Evolutionary conservation across 1,140 invertebrate species (phyloP).

Genomic region (Calliphora vicina): DNA sequence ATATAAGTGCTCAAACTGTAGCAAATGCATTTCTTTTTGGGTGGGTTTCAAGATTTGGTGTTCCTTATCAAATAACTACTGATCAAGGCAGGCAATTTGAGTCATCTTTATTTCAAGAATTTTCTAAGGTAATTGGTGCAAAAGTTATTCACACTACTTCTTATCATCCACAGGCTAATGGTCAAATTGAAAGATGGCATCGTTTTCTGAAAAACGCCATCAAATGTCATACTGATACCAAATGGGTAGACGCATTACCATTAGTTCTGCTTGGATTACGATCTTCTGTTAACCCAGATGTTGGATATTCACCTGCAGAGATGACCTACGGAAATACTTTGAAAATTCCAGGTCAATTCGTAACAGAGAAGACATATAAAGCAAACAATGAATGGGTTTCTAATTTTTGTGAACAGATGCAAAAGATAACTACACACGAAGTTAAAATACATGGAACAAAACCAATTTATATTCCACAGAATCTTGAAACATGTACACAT

Average conservation of each 20-base stretch:
- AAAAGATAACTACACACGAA: neutral
- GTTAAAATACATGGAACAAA: neutral
- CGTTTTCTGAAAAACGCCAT: conserved; percentile 22
- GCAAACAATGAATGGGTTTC: neutral
- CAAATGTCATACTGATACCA: conserved; percentile 30
- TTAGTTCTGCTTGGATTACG: conserved; percentile 15
- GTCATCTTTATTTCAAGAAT: conserved; percentile 40
- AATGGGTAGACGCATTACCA: conserved; percentile 37
- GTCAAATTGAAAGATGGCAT: conserved; percentile 19
- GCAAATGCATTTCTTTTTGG: conserved; percentile 46
- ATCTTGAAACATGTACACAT: neutral
- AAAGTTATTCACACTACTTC: conserved; percentile 46
- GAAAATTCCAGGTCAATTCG: conserved; percentile 11
- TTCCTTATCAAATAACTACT: conserved; percentile 56
- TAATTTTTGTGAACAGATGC: neutral
- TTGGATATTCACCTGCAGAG: neutral
- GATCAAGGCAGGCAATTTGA: conserved; percentile 60
- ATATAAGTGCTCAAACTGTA: conserved; percentile 45
- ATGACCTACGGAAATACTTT: conserved; percentile 3
- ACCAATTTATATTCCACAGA: neutral
- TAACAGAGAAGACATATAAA: neutral
- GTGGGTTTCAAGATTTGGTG: conserved; percentile 56
- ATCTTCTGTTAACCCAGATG: neutral
- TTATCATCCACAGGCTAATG: conserved; percentile 47
- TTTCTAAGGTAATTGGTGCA: conserved; percentile 36